Percentiles rank a stretch among this genome's conserved stretches.
These are phyloP conservation scores for Engystomops pustulosus DNA, from an alignment of 2,113 vertebrate genomes.

Conservation along the genomic window DNA sequence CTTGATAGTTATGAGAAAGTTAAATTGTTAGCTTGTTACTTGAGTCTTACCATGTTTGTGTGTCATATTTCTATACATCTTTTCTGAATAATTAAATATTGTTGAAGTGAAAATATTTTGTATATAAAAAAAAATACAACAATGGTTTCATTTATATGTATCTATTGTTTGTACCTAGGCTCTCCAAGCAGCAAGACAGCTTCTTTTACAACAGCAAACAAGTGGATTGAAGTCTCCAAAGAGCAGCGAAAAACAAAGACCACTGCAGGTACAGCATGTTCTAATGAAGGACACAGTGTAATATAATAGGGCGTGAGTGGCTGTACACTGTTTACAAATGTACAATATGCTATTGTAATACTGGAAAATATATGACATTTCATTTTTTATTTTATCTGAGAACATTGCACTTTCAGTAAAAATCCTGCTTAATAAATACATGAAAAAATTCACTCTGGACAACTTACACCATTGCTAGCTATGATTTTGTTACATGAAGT, in stretches of 20 bases:
- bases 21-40: too few species aligned
- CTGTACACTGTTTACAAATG: not conserved
- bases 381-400: too few species aligned
- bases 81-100: not conserved
- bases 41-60: too few species aligned
- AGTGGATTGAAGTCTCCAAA: conserved; percentile 99
- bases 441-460: not conserved
- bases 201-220: conserved; percentile 98
- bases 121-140: not conserved
- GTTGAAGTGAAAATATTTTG: not conserved
- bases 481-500: not conserved
- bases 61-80: not conserved
- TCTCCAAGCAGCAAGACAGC: conserved; percentile 96
- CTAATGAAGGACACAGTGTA: not conserved
- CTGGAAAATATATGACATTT: not conserved
- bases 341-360: not conserved
- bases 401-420: too few species aligned
- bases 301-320: not conserved
- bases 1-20: too few species aligned
- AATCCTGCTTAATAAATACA: not conserved
- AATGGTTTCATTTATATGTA: not conserved
- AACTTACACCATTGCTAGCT: not conserved
- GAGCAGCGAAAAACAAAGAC: conserved; percentile 97
- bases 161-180: conserved; percentile 79
- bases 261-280: conserved; percentile 89